phyloP scores from a whole-genome alignment of 1,140 invertebrate genomes.

The Ceratosolen solmsi region DNA sequence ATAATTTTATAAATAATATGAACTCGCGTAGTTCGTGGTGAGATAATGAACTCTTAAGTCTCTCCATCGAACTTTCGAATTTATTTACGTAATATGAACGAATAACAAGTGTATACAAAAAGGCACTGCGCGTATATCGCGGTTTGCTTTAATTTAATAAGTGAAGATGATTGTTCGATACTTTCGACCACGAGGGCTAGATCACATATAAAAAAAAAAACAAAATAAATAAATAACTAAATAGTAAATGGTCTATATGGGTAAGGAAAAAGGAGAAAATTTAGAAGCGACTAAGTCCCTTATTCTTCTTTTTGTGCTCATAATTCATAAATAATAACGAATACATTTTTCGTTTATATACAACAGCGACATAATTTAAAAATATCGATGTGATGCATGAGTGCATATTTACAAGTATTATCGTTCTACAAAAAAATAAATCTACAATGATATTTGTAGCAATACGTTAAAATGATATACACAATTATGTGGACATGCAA shows the following conservation, averaged over 20 bases:
- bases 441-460: not conserved
- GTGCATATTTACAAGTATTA: slow-evolving; percentile 30
- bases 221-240: slow-evolving; percentile 8
- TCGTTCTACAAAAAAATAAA: not conserved
- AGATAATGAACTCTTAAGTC: slow-evolving; percentile 7
- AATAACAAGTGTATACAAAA: slow-evolving; percentile 51
- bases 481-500: not conserved
- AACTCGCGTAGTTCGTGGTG: slow-evolving; percentile 11
- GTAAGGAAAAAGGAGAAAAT: not conserved
- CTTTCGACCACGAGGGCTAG: slow-evolving; percentile 37
- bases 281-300: slow-evolving; percentile 33
- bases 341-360: slow-evolving; percentile 37
- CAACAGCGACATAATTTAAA: slow-evolving; percentile 21
- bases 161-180: slow-evolving; percentile 45
- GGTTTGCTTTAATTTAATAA: slow-evolving; percentile 38
- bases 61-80: slow-evolving; percentile 33
- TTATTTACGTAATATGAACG: slow-evolving; percentile 24
- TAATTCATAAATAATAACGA: slow-evolving; percentile 30
- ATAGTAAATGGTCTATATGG: not conserved
- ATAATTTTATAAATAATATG: slow-evolving; percentile 1
- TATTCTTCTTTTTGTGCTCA: not conserved
- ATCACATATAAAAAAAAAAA: not conserved
- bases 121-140: slow-evolving; percentile 59
- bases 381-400: not conserved
- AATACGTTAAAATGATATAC: not conserved